Evolutionary conservation across 1,140 invertebrate genomes (phyloP).

Genomic region (Scaptomyza montana): DNA sequence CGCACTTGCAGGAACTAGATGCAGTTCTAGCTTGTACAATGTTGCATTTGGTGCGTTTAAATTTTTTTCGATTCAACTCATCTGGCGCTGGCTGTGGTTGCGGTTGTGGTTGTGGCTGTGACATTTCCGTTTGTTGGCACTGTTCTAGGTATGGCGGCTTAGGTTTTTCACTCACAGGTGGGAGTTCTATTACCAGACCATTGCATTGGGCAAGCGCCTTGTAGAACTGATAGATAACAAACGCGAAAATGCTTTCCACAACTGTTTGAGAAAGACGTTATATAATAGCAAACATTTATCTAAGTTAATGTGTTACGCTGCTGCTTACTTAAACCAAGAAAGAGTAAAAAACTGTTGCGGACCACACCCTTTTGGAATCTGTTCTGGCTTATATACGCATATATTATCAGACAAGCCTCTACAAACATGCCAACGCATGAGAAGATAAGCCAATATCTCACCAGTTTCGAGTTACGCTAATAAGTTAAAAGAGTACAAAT

Average conservation of each 20-base stretch:
- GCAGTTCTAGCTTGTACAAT: background rate
- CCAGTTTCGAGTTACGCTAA: conserved; percentile 37
- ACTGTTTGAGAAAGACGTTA: conserved; percentile 5
- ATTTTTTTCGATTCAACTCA: too few relatives aligned
- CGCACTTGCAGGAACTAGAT: conserved; percentile 12
- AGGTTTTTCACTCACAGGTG: background rate
- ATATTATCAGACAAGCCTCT: conserved; percentile 45
- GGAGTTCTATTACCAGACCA: background rate
- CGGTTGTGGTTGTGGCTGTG: background rate
- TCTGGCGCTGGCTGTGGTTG: background rate
- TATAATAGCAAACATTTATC: background rate
- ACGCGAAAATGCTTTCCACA: conserved; percentile 53
- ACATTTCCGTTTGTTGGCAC: background rate
- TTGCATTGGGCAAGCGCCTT: conserved; percentile 12
- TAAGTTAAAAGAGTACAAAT: background rate
- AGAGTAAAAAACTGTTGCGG: conserved; percentile 30
- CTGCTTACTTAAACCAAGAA: conserved; percentile 38
- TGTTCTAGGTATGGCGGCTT: too few relatives aligned
- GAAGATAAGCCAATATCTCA: conserved; percentile 59
- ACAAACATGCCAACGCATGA: conserved; percentile 50
- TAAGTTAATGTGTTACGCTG: background rate
- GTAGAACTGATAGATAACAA: conserved; percentile 55
- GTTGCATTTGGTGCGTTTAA: background rate
- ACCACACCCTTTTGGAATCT: conserved; percentile 35
- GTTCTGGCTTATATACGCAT: conserved; percentile 40